phyloP scores from a whole-genome alignment of 1,140 invertebrate genomes.

The Drosophila nebulosa region DNA sequence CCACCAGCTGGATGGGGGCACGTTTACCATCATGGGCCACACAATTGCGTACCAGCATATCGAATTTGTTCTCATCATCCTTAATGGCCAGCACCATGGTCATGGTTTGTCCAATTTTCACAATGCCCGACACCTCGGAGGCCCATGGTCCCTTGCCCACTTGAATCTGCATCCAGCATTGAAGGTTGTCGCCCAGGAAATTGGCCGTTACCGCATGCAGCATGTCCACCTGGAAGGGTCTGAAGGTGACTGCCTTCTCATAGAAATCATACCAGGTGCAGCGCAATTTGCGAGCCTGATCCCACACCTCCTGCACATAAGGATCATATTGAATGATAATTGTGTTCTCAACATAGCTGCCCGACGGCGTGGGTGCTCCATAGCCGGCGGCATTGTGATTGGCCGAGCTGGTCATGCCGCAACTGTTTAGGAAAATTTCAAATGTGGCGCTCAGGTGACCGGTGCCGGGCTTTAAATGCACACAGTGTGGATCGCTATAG shows the following conservation, averaged over 20 bases:
- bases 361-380: conserved; percentile 91
- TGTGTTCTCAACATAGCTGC: conserved; percentile 96
- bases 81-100: conserved; percentile 97
- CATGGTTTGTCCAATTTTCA: conserved; percentile 97
- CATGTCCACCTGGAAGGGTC: conserved; percentile 97
- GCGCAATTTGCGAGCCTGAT: conserved; percentile 91
- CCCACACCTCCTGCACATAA: conserved; percentile 95
- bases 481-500: conserved; percentile 94
- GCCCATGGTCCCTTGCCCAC: conserved; percentile 97
- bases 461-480: conserved; percentile 93
- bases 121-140: conserved; percentile 95
- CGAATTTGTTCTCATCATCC: conserved; percentile 97
- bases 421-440: conserved; percentile 94
- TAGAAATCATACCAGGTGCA: conserved; percentile 98
- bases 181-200: conserved; percentile 96
- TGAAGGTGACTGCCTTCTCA: conserved; percentile 95
- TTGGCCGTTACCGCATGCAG: conserved; percentile 95
- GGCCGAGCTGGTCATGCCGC: conserved; percentile 93
- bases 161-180: conserved; percentile 98
- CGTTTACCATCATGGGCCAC: conserved; percentile 96
- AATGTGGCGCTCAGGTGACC: conserved; percentile 94
- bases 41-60: conserved; percentile 96
- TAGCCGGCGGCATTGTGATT: conserved; percentile 91
- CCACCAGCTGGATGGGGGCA: conserved; percentile 94
- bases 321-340: conserved; percentile 97